Evolutionary conservation across 2,797 vertebrate species (phyloP), one percentile per base, ranked within the genome.

Genomic region (Adelosebastes latens): DNA sequence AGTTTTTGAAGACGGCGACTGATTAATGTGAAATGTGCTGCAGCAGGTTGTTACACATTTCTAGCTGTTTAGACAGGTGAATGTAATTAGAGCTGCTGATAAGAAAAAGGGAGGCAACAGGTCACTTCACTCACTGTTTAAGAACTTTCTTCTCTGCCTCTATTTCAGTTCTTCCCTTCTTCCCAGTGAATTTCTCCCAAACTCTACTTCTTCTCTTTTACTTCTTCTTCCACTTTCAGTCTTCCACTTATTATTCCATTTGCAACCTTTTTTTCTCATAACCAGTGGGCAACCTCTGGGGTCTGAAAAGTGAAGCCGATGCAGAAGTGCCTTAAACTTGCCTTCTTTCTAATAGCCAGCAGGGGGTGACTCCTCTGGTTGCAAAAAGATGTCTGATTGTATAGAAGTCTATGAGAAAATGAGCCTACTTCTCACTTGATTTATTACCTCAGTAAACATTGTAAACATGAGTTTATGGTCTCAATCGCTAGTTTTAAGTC

Each of bases 21-120:
- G 75, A 83, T 84, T 52, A 63, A 53, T 55, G 56, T 27, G 58
- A 89, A 77, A 89, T 72, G 56, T 77, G 59, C 58, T 77, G 65
- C 9, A 62, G 64, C 72, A 87, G 67, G 27, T 79, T 66, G 31
- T 77, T 16, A 29, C 32, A 52, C 49, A 52, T 52, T 52, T 52
- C 49, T 24, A 6, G 6, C 3, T 4, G 16, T 52, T 69, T 16
- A 25, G 27, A 66, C 20, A 12, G 20, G 1, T 22, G 9, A 16
- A 24, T 4, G 6, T 31, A 65, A 81, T 77, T 64, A 66, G 3
- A 69, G 25, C 3, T 46, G 10, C 13, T 36, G 36, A 29, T 29
- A 42, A 46, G 34, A n/a, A 72, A 63, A 34, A 11, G 11, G 18
- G 9, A 13, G 12, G 13, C 1, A 55, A 24, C 32, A 12, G 27